Percentiles rank a stretch among this genome's conserved stretches.
phyloP scores from a whole-genome alignment of 2,888 invertebrate species.

The Flexamia atlantica region DNA sequence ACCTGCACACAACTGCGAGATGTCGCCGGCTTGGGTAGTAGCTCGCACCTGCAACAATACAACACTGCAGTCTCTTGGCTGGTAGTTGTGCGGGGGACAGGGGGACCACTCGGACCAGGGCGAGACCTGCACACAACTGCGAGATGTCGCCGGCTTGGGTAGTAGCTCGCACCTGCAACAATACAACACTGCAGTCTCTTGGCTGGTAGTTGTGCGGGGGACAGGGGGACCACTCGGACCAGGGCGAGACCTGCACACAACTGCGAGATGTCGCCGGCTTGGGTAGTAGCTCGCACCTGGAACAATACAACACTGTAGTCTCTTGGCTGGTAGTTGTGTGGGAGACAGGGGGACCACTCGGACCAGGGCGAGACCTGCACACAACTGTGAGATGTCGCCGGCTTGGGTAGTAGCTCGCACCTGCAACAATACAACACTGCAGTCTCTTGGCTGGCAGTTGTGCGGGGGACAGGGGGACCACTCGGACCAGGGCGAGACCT shows the following conservation, averaged over 20 bases:
- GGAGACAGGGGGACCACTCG: too few relatives aligned
- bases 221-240: too few relatives aligned
- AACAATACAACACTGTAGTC: too few relatives aligned
- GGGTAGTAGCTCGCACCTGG: too few relatives aligned
- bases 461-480: conserved; percentile 80
- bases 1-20: conserved; percentile 77
- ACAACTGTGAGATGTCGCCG: conserved; percentile 77
- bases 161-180: conserved; percentile 77
- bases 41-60: conserved; percentile 77
- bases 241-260: conserved; percentile 79
- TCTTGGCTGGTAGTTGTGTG: too few relatives aligned
- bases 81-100: conserved; percentile 76
- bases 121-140: conserved; percentile 78
- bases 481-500: conserved; percentile 81
- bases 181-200: too few relatives aligned
- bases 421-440: background rate
- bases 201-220: too few relatives aligned
- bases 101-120: conserved; percentile 82
- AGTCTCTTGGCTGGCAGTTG: conserved; percentile 70
- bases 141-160: conserved; percentile 76
- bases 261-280: conserved; percentile 77
- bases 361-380: conserved; percentile 80
- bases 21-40: conserved; percentile 76
- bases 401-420: too few relatives aligned
- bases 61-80: conserved; percentile 71